Evolutionary conservation across 2,797 vertebrate species (phyloP), one percentile per base, ranked within the genome.

Genomic region (Lacerta viridis): DNA sequence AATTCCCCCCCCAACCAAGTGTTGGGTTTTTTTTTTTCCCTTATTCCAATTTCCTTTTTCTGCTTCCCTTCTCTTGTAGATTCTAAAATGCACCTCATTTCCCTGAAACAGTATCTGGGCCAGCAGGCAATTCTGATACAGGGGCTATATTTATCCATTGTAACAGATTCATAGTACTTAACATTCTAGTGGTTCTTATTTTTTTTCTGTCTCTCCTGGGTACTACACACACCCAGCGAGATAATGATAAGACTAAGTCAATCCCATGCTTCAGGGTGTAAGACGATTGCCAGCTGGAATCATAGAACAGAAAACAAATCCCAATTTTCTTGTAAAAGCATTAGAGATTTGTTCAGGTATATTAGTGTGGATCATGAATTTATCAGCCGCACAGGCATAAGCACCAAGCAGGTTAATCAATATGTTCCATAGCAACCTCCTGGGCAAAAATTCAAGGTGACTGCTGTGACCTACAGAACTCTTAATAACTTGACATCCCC

Each of bases 131-230:
- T 79, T 88, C 36, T 83, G 81, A 59, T 39, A 59, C 29, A 69
- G 50, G 7, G 43, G 36, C 76, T 72, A 80, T 75, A 83, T 85
- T 72, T 61, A 29, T 72, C 74, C n/a, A 33, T 36, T 29, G 43
- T 36, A 69, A 80, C 3, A 69, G 2, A 66, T 85, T 82, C 33
- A 29, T 82, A 29, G 80, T 85, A n/a, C 74, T 82, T 78, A 76
- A 81, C 10, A 41, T 83, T 69, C 72, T 29, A 72, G 33, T 71
- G n/a, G 39, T 9, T 88, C 82, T 85, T 85, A 36, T 80, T 90
- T 83, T 90, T 83, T 33, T 71, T 33, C n/a, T 33, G 68, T 41
- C 74, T 78, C 20, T 50, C 3, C 43, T 50, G 33, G 39, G 68
- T 36, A 50, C 77, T 80, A 25, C 80, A 5, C 29, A 43, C 15